Evolutionary conservation across 2,797 vertebrate genomes (phyloP).

Genomic region (Sebastes kiyomatsui): DNA sequence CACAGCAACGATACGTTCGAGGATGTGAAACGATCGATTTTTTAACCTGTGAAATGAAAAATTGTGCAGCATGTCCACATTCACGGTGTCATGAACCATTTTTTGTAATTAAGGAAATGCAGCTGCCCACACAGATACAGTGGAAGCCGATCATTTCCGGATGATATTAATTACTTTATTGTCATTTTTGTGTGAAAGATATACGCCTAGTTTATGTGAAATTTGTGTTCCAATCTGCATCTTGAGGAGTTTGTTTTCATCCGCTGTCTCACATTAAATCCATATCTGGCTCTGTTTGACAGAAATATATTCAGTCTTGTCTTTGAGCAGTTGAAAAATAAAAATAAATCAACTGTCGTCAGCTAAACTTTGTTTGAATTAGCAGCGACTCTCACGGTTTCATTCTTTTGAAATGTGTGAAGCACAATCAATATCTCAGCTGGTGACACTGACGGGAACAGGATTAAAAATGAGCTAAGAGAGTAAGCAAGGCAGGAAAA

Average conservation of each 20-base stretch:
- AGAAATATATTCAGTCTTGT: conserved; percentile 5
- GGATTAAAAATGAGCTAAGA: conserved; percentile 24
- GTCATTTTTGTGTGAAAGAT: not conserved
- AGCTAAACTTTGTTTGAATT: not conserved
- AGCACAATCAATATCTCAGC: conserved; percentile 34
- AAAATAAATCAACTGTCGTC: not conserved
- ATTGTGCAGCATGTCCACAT: not conserved
- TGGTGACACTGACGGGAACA: conserved; percentile 3
- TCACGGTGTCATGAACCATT: not conserved
- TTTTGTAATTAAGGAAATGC: not conserved
- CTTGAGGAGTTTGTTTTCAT: not conserved
- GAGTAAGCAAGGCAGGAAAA: not conserved
- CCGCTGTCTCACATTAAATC: not conserved
- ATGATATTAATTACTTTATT: not conserved
- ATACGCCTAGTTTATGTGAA: not conserved
- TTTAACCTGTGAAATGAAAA: conserved; percentile 6
- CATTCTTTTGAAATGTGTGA: conserved; percentile 37
- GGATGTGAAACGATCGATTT: not conserved
- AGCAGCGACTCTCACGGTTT: conserved; percentile 1
- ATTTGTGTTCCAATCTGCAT: not conserved
- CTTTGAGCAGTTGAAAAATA: not conserved
- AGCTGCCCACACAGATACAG: not conserved
- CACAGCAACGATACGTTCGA: not conserved
- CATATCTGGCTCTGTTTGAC: not conserved
- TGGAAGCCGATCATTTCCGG: not conserved